phyloP scores from a whole-genome alignment of 1,140 invertebrate species.

The Zaprionus vittiger region DNA sequence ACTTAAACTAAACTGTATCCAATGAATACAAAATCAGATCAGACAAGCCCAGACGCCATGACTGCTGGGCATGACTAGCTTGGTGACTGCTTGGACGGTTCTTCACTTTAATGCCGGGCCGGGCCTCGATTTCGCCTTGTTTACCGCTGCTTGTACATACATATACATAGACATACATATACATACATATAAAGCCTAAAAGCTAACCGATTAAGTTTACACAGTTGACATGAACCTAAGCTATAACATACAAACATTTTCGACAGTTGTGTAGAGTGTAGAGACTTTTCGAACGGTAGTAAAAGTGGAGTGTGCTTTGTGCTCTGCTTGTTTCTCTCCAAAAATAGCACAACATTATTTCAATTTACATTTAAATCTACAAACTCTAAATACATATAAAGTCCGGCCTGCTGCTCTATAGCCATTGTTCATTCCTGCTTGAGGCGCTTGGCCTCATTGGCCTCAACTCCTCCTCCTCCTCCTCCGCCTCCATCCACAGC shows the following conservation, averaged over 20 bases:
- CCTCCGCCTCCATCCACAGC: background rate
- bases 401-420: background rate
- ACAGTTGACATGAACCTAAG: slow-evolving; percentile 56
- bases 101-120: slow-evolving; percentile 71
- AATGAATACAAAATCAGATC: slow-evolving; percentile 50
- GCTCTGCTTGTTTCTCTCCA: slow-evolving; percentile 19
- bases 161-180: slow-evolving; percentile 11
- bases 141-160: background rate
- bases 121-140: slow-evolving; percentile 34
- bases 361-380: slow-evolving; percentile 48
- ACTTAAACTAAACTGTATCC: slow-evolving; percentile 75
- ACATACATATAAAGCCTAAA: slow-evolving; percentile 45
- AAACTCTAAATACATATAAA: slow-evolving; percentile 18
- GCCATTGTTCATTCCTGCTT: slow-evolving; percentile 76
- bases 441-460: slow-evolving; percentile 72
- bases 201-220: slow-evolving; percentile 59
- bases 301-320: slow-evolving; percentile 10
- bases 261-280: slow-evolving; percentile 37
- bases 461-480: background rate
- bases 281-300: slow-evolving; percentile 7
- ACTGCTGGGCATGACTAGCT: slow-evolving; percentile 43
- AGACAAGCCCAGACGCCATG: slow-evolving; percentile 52
- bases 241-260: slow-evolving; percentile 56
- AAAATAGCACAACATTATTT: slow-evolving; percentile 15
- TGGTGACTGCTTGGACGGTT: slow-evolving; percentile 73